Conservation (phyloP, 2,888 invertebrate species). For the Erpobdella octoculata region DNA sequence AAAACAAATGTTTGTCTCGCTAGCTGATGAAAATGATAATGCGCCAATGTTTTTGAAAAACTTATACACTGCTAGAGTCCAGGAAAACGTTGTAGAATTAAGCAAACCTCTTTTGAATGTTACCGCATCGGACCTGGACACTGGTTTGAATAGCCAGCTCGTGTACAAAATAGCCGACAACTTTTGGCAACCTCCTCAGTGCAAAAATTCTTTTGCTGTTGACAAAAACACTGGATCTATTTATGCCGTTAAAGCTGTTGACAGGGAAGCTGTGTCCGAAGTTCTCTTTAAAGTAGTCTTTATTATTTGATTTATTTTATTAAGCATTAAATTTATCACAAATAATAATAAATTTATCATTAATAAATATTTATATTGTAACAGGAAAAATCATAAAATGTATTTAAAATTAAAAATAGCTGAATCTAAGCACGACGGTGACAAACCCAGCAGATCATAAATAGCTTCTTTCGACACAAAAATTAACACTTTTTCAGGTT, state of each 20-base stretch:
- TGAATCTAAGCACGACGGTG: neutral
- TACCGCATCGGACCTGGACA: slow-evolving; percentile 33
- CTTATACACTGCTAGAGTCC: slow-evolving; percentile 27
- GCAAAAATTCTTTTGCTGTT: slow-evolving; percentile 22
- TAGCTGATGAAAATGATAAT: slow-evolving; percentile 36
- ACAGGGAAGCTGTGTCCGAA: slow-evolving; percentile 31
- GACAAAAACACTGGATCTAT: slow-evolving; percentile 28
- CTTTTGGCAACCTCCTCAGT: neutral
- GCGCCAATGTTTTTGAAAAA: slow-evolving; percentile 31
- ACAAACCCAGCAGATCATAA: neutral
- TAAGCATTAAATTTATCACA: too few species aligned
- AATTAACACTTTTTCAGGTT: slow-evolving; percentile 15
- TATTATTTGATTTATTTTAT: neutral
- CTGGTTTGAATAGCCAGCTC: slow-evolving; percentile 31
- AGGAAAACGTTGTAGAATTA: slow-evolving; percentile 32
- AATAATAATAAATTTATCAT: too few species aligned
- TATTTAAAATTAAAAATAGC: neutral
- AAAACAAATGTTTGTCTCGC: slow-evolving; percentile 25
- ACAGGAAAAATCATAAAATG: neutral
- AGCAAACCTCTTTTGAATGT: slow-evolving; percentile 29
- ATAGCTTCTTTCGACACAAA: too few species aligned
- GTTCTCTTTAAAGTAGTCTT: slow-evolving; percentile 22
- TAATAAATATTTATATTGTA: neutral
- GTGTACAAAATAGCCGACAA: slow-evolving; percentile 24
- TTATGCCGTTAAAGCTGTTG: slow-evolving; percentile 28